Evolutionary conservation across 92 coral and sea anemone genomes (phyloP), one percentile per base, ranked within the genome.

Genomic region (Micromussa lordhowensis): DNA sequence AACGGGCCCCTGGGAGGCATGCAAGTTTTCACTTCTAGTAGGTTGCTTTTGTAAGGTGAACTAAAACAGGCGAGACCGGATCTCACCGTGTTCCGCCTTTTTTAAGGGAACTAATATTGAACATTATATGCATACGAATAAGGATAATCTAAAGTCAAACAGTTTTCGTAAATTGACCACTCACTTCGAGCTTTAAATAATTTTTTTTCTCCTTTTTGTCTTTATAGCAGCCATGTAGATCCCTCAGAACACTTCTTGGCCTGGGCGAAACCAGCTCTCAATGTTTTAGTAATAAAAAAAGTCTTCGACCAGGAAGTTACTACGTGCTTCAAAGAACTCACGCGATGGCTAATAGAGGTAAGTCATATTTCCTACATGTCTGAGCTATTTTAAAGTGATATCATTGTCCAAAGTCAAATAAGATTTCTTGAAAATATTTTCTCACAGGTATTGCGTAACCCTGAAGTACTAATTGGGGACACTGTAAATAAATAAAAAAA

Each of bases 201-300:
- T 11, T 77, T 18, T 19, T 51, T 53, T 74, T 49, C 31, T 53
- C 38, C 26, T 77, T 1, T 14, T 30, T 75, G 18, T 68, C 53
- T 73, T 70, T 91, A 4, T 36, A 94, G 96, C 66, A 81, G 90
- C 35, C 94, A 93, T 75, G 98, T 93, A 17, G 99, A 96, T 68
- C 99, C 99, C 79, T 94, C 99, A 11, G 98, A 94, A 78, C 98
- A 95, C 77, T 92, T 87, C 66, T 80, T 96, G 36, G 98, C 94
- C 3, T 96, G 99, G 99, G 90, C 93, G 36, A 96, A 93, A 32
- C 95, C 91, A 49, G 92, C 99, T 1, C 91, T 83, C 30, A 81
- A 90, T 82, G 99, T 96, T 1, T 68, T 96, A 55, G 92, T 96
- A 74, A 91, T 96, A 55, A 94, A 96, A 76, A 96, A 96, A 81